Conservation (phyloP, 2,113 vertebrate species). For the Coreoperca whiteheadi region DNA sequence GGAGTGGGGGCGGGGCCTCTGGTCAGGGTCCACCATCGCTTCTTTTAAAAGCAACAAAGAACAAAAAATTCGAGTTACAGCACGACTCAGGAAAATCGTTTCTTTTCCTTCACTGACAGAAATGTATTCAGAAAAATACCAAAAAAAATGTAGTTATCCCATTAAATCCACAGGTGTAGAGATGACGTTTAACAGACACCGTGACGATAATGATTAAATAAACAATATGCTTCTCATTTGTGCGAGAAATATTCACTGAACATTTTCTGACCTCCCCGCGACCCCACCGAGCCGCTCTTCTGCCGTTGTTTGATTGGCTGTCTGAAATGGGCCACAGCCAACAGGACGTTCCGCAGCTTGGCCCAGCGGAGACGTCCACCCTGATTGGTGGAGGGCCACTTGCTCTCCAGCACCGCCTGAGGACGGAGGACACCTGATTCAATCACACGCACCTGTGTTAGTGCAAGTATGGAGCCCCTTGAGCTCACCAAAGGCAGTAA, state of each 20-base stretch:
- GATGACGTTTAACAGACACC: too few relatives aligned
- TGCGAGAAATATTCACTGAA: not conserved
- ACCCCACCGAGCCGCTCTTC: constrained; percentile 70
- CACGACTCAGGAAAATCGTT: not conserved
- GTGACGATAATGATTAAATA: too few relatives aligned
- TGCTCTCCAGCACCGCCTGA: constrained; percentile 95
- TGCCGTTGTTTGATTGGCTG: constrained; percentile 87
- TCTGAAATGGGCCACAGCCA: constrained; percentile 94
- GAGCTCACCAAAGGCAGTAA: not conserved
- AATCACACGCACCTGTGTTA: too few relatives aligned
- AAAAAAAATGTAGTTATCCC: too few relatives aligned
- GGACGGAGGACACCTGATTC: constrained; percentile 7
- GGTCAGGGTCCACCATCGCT: constrained; percentile 22
- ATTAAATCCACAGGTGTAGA: too few relatives aligned
- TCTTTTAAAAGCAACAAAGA: constrained; percentile 26
- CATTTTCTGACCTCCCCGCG: constrained; percentile 66
- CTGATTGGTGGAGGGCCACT: constrained; percentile 93
- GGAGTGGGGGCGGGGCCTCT: constrained; percentile 72
- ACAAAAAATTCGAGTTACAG: not conserved
- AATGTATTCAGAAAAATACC: too few relatives aligned
- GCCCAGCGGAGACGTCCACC: constrained; percentile 93
- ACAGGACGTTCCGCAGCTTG: constrained; percentile 93
- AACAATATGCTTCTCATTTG: too few relatives aligned
- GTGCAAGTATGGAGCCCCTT: not conserved
- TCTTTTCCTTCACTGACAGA: too few relatives aligned